These are phyloP conservation scores for Hypercompe scribonia DNA, from an alignment of 2,888 invertebrate species.

Conservation along the genomic window DNA sequence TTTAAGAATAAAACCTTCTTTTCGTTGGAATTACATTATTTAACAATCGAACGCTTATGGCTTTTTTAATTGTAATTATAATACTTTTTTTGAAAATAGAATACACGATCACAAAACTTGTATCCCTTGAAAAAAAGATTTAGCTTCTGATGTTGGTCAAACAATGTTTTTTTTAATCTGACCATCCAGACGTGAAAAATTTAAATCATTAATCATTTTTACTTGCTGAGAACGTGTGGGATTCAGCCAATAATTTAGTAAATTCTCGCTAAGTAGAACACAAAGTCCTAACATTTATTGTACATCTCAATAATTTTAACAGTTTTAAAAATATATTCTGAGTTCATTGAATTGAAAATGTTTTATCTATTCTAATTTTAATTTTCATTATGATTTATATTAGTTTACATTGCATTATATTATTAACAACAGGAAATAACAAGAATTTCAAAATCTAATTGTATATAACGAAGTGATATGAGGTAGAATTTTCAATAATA, in stretches of 20 bases:
- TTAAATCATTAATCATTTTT: slow-evolving; percentile 12
- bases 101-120: background rate
- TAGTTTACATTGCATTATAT: background rate
- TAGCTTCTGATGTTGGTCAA: slow-evolving; percentile 23
- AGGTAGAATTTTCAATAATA: background rate
- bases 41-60: background rate
- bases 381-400: background rate
- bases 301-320: background rate
- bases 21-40: background rate
- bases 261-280: background rate
- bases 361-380: background rate
- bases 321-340: background rate
- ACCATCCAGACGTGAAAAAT: slow-evolving; percentile 6
- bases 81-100: background rate
- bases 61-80: background rate
- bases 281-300: background rate
- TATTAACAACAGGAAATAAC: background rate
- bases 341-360: background rate
- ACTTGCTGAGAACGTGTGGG: slow-evolving; percentile 9
- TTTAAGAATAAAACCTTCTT: too few species aligned
- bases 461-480: background rate
- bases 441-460: too few species aligned
- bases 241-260: background rate
- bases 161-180: background rate
- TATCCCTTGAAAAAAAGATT: slow-evolving; percentile 25